These are phyloP conservation scores for Drosophila testacea DNA, from an alignment of 2,888 invertebrate species.

Conservation along the genomic window DNA sequence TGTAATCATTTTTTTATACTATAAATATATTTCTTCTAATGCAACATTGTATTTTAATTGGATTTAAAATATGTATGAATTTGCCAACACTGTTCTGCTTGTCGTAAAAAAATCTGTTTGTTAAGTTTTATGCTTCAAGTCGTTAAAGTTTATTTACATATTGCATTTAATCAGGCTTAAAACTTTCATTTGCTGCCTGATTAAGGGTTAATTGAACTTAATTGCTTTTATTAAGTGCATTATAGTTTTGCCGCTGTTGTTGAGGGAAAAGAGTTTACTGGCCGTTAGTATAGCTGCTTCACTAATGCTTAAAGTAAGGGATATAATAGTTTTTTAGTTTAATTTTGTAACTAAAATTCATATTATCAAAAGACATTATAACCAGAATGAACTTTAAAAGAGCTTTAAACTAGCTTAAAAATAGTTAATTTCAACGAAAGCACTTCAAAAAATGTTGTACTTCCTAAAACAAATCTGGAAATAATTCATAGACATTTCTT, in stretches of 20 bases:
- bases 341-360: too few relatives aligned
- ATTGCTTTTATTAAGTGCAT: constrained; percentile 5
- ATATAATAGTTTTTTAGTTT: background rate
- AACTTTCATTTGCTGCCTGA: background rate
- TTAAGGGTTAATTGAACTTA: constrained; percentile 7
- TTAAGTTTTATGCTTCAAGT: background rate
- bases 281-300: background rate
- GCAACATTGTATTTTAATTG: background rate
- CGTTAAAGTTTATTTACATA: background rate
- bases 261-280: too few relatives aligned
- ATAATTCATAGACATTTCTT: too few relatives aligned
- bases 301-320: background rate
- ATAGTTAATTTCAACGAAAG: too few relatives aligned
- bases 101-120: too few relatives aligned
- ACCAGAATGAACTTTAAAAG: too few relatives aligned
- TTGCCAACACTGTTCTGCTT: constrained; percentile 2
- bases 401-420: too few relatives aligned
- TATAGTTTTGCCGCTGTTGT: background rate
- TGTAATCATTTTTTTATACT: background rate
- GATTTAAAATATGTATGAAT: background rate
- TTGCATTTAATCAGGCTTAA: background rate
- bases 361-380: too few relatives aligned
- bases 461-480: too few relatives aligned
- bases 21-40: background rate
- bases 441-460: too few relatives aligned